Evolutionary conservation across 2,113 vertebrate genomes (phyloP).

Genomic region (Apus apus): DNA sequence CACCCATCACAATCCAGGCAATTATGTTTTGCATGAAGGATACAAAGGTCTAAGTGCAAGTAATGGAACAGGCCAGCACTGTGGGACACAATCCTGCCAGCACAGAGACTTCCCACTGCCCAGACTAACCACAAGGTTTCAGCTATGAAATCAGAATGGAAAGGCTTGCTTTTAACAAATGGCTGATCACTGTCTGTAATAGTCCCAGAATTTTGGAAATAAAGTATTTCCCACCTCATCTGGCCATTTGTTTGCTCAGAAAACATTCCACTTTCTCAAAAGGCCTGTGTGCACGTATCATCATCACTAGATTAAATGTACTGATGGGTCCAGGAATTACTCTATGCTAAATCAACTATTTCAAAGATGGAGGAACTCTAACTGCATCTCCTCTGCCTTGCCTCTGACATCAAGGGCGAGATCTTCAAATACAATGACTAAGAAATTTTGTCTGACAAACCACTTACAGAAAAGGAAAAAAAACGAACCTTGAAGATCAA

Average conservation of each 20-base stretch:
- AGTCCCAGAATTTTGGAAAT: not conserved
- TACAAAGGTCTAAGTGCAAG: not conserved
- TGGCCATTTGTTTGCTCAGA: not conserved
- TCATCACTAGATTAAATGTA: not conserved
- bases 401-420: not conserved
- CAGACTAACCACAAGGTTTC: not conserved
- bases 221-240: not conserved
- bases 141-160: not conserved
- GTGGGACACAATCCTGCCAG: not conserved
- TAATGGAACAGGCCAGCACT: not conserved
- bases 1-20: not conserved
- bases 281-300: not conserved
- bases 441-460: slow-evolving; percentile 18
- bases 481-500: slow-evolving; percentile 17
- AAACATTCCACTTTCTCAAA: not conserved
- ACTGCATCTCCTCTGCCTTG: not conserved
- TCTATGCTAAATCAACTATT: not conserved
- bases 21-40: not conserved
- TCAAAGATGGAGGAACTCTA: not conserved
- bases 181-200: not conserved
- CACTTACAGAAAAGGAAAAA: not conserved
- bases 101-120: not conserved
- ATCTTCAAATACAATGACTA: not conserved
- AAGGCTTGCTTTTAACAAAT: not conserved
- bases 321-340: not conserved